Conservation (phyloP, 53 echinoderm and acorn worm species). For the Patiria pectinifera region DNA sequence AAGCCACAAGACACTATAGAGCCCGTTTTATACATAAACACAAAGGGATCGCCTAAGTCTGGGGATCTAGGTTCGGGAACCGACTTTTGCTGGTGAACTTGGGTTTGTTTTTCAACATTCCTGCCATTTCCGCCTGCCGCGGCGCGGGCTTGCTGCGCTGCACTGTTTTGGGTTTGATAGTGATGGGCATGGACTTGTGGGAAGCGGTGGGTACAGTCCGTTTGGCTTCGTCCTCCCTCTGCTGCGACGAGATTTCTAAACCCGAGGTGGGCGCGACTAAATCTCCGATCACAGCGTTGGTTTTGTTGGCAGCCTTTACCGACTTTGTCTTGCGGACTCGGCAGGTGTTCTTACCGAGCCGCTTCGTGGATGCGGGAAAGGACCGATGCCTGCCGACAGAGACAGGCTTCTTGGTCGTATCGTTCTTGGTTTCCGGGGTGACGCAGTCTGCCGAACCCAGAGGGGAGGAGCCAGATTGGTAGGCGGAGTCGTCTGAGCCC, state of each 20-base stretch:
- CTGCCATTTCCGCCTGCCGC: constrained; percentile 44
- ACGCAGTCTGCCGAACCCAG: neutral
- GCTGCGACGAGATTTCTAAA: constrained; percentile 30
- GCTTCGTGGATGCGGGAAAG: neutral
- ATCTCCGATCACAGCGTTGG: neutral
- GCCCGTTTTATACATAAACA: neutral
- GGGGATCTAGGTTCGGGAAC: constrained; percentile 21
- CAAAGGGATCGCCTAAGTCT: constrained; percentile 7
- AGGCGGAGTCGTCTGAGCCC: neutral
- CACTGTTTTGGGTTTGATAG: constrained; percentile 78
- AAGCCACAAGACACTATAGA: neutral
- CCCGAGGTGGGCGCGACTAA: constrained; percentile 31
- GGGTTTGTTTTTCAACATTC: constrained; percentile 58
- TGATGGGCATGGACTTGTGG: constrained; percentile 76
- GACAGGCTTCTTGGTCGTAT: neutral
- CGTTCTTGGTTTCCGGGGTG: constrained; percentile 1
- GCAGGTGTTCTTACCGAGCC: constrained; percentile 26
- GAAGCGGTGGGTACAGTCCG: neutral
- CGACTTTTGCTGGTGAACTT: constrained; percentile 22
- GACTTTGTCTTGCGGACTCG: constrained; percentile 19
- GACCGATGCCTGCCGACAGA: constrained; percentile 13
- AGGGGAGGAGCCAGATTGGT: constrained; percentile 4
- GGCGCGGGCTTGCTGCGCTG: constrained; percentile 40
- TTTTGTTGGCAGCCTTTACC: constrained; percentile 6
- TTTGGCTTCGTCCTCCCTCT: neutral